Evolutionary conservation across 92 coral and sea anemone species (phyloP), one percentile per base, ranked within the genome.

Genomic region (Epizoanthus illoricatus): DNA sequence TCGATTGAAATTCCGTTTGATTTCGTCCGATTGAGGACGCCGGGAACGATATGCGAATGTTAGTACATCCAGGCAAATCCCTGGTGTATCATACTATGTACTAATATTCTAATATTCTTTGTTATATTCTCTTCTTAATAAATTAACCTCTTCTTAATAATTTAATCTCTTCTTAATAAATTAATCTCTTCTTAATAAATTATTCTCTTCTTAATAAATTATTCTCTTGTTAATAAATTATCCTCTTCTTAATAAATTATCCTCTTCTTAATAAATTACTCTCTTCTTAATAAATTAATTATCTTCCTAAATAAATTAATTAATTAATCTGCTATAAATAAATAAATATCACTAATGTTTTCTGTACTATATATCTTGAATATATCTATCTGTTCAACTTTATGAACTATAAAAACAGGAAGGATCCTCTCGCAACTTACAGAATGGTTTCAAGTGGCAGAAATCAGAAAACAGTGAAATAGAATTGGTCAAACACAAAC

Each of bases 381-480:
- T 45, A 47, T 49, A 21, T 47, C 72, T 33, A 13, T 68, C 8
- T 49, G 13, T 49, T 49, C 56, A 49, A 49, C 2, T 49, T 49
- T 8, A 49, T 36, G 5, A 16, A 39, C 49, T 18, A 68, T 68
- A 68, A 68, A 64, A 68, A 24, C 49, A 6, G 49, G 72, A 39
- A 13, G 4, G 19, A 39, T 16, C 28, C 72, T 52, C 45, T 21
- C 49, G 41, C 33, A 23, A 20, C 12, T 54, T 47, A 74, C 65
- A 18, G 66, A 74, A 74, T 74, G 65, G 80, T 15, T 74, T 74
- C 66, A 74, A 18, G 19, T 28, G 45, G 11, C 19, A 54, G 19
- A 16, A 24, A 7, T 16, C 57, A 18, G 23, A 71, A 42, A 5
- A 45, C 2, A 8, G 1, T 49, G 6, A 49, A 72, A 10, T 10